Base-by-base conservation (phyloP, 1,140 invertebrate species). In the Parapsyche elsis region DNA sequence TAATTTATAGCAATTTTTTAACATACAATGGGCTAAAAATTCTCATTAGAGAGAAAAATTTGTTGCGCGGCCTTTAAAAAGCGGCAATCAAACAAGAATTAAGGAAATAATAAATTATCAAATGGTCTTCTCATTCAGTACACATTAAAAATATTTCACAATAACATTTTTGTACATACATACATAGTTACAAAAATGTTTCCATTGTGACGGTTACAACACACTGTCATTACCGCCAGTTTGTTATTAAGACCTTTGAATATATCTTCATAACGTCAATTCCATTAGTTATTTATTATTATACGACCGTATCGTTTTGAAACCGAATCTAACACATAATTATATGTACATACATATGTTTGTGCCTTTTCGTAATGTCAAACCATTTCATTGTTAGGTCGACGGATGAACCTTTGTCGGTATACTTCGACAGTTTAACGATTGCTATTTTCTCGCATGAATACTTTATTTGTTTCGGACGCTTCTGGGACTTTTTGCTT, bases 91-190 rank as follows among this genome's bases (percentile, higher is more conserved):
- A 2, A 61, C 16, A 61, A 16, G 19, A 61, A 61, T 5, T 1
- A 61, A 61, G 57, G 57, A 61, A 61, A 61, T 61, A 61, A 61
- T 61, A 19, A 61, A 16, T 61, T 38, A 61, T 61, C 57, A 61
- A 61, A 61, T 9, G 57, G 21, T 61, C 57, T 61, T 61, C 57
- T 61, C 57, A 19, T 61, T 19, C 21, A 19, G 57, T 61, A 9
- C 57, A 19, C 7, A 38, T 7, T n/a, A 57, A 2, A 57, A 14
- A n/a, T 19, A 21, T 61, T 61, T 61, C 57, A 16, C 2, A 16
- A 61, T 19, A 53, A 53, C 2, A 19, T 53, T n/a, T n/a, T n/a
- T n/a, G n/a, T n/a, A n/a, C n/a, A 53, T 53, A 53, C 49, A 53
- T 12, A 53, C 45, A 57, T 57, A 61, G n/a, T 19, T 19, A 19